A percentile compares a stretch with the other conserved stretches of the same genome.
Conservation (phyloP, 2,113 vertebrate species). For the Willisornis vidua region DNA sequence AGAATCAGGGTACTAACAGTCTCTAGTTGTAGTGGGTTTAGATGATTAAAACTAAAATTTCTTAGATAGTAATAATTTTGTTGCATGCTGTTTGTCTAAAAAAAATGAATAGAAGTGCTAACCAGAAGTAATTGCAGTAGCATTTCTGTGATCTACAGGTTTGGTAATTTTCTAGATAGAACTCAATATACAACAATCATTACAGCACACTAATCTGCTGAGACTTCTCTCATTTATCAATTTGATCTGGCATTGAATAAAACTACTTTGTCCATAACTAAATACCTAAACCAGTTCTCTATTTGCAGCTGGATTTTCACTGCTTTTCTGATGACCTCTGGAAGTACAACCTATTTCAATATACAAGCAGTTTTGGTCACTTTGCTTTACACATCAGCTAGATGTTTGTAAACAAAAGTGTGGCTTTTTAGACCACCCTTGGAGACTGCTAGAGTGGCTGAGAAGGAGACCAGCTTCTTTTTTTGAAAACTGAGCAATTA, state of each 20-base stretch:
- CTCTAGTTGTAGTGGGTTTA: not conserved
- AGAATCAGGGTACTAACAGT: not conserved
- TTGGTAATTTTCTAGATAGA: not conserved
- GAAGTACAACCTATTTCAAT: not conserved
- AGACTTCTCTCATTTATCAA: not conserved
- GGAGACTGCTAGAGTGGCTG: not conserved
- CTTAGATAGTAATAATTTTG: not conserved
- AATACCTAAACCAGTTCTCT: not conserved
- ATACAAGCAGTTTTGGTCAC: not conserved
- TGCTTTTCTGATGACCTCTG: not conserved
- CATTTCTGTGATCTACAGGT: not conserved
- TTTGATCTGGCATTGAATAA: not conserved
- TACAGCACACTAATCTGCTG: not conserved
- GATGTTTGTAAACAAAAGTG: not conserved
- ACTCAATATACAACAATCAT: not conserved
- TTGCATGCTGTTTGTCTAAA: not conserved
- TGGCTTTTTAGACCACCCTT: not conserved
- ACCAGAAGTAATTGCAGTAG: not conserved
- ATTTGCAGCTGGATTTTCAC: not conserved
- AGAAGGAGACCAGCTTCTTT: not conserved
- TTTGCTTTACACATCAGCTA: not conserved
- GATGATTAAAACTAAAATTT: not conserved
- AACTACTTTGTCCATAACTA: not conserved
- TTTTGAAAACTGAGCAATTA: not conserved
- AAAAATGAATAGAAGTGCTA: not conserved